A percentile compares a stretch with the other conserved stretches of the same genome.
phyloP scores from a whole-genome alignment of 2,113 vertebrate genomes.

The Tachysurus fulvidraco region DNA sequence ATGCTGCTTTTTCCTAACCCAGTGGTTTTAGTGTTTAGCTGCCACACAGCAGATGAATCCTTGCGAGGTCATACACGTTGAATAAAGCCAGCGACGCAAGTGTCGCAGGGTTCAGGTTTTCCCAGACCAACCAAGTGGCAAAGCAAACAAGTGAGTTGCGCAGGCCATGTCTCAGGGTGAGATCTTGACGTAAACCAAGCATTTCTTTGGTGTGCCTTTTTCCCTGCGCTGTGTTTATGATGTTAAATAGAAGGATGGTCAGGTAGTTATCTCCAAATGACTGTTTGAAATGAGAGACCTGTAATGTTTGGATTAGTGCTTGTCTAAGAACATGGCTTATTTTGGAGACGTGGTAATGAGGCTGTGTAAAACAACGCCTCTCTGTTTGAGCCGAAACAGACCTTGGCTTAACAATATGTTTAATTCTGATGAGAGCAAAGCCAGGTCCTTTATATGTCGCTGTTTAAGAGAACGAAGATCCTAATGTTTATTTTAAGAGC shows the following conservation, averaged over 20 bases:
- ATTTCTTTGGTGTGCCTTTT: slow-evolving; percentile 56
- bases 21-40: slow-evolving; percentile 63
- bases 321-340: slow-evolving; percentile 57
- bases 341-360: slow-evolving; percentile 53
- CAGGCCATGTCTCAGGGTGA: slow-evolving; percentile 61
- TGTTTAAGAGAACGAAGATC: slow-evolving; percentile 1
- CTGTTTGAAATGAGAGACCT: slow-evolving; percentile 50
- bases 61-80: slow-evolving; percentile 63
- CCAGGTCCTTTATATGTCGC: slow-evolving; percentile 16
- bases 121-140: slow-evolving; percentile 66
- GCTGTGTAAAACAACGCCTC: slow-evolving; percentile 30
- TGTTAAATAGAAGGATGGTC: slow-evolving; percentile 61
- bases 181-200: slow-evolving; percentile 67
- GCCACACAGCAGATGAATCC: slow-evolving; percentile 60
- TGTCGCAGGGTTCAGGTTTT: slow-evolving; percentile 67
- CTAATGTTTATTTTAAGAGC: slow-evolving; percentile 26
- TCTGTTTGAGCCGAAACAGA: slow-evolving; percentile 37
- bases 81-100: slow-evolving; percentile 64
- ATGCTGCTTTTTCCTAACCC: slow-evolving; percentile 55
- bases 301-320: slow-evolving; percentile 51
- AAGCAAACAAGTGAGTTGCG: slow-evolving; percentile 71
- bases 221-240: slow-evolving; percentile 64
- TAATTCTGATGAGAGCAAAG: slow-evolving; percentile 9
- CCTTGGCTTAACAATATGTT: slow-evolving; percentile 21
- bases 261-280: slow-evolving; percentile 65